phyloP scores from a whole-genome alignment of 2,888 invertebrate species.

The Crematogaster levior region DNA sequence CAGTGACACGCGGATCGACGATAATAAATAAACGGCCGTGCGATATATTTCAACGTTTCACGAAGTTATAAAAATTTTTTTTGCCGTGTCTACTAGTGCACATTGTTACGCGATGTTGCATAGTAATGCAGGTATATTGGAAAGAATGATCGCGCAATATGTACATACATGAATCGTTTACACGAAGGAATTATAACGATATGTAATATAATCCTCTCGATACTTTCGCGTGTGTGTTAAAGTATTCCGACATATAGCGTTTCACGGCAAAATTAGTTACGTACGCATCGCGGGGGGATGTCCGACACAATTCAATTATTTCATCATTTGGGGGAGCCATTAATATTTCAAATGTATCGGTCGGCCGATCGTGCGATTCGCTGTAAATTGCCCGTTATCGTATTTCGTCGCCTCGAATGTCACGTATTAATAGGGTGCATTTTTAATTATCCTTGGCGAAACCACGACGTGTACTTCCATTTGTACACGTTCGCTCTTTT shows the following conservation, averaged over 20 bases:
- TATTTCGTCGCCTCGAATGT: slow-evolving; percentile 39
- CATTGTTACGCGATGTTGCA: slow-evolving; percentile 18
- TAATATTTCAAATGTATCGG: slow-evolving; percentile 47
- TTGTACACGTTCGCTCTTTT: background rate
- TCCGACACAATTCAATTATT: slow-evolving; percentile 53
- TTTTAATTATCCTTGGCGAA: slow-evolving; percentile 31
- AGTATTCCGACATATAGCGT: slow-evolving; percentile 36
- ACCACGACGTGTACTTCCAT: background rate
- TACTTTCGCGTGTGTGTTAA: slow-evolving; percentile 16
- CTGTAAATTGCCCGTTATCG: slow-evolving; percentile 51
- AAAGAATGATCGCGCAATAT: slow-evolving; percentile 8
- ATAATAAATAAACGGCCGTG: slow-evolving; percentile 6
- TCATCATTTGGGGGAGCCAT: slow-evolving; percentile 42
- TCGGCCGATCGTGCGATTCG: slow-evolving; percentile 13
- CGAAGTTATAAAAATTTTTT: slow-evolving; percentile 19
- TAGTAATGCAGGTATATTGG: background rate
- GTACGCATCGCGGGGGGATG: slow-evolving; percentile 10
- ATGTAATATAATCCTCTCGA: slow-evolving; percentile 26
- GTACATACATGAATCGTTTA: background rate
- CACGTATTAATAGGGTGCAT: slow-evolving; percentile 44
- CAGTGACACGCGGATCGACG: slow-evolving; percentile 2
- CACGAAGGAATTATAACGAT: slow-evolving; percentile 29
- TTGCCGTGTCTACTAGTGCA: background rate
- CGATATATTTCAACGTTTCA: background rate
- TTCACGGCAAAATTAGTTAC: slow-evolving; percentile 41